Conservation (phyloP, 2,113 vertebrate genomes). For the Puffinus mauretanicus region DNA sequence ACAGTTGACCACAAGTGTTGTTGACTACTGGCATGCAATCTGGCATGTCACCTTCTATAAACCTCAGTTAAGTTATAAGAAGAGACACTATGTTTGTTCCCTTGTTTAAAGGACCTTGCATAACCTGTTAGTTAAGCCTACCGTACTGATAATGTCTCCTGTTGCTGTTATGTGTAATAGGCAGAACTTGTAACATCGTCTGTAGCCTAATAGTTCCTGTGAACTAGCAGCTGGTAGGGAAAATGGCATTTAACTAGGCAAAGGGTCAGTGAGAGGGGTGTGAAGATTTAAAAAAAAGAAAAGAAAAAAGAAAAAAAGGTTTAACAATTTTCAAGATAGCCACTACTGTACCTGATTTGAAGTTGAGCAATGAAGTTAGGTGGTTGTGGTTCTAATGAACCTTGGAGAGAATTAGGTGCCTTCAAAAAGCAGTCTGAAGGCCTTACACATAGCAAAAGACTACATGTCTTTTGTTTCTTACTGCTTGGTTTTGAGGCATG, state of each 20-base stretch:
- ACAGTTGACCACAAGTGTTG: neutral
- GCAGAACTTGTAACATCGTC: neutral
- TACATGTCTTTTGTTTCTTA: neutral
- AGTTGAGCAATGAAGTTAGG: neutral
- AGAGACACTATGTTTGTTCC: neutral
- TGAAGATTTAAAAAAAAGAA: neutral
- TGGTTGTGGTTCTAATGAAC: neutral
- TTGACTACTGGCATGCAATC: neutral
- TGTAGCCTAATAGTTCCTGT: neutral
- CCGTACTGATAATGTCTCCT: too few relatives aligned
- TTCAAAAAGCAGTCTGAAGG: neutral
- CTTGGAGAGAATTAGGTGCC: neutral
- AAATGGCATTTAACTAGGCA: neutral
- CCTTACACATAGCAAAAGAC: neutral
- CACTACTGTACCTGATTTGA: neutral
- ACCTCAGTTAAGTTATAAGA: neutral
- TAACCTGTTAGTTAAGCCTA: neutral
- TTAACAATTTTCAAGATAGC: neutral
- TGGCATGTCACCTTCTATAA: neutral
- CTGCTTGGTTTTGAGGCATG: neutral
- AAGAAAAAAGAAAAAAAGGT: neutral
- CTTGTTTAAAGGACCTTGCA: neutral
- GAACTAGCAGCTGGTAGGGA: neutral
- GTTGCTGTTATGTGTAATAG: neutral
- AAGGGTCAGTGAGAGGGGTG: neutral